A percentile compares a stretch with the other conserved stretches of the same genome.
Conservation (phyloP, 2,888 invertebrate species). For the Tetragonula carbonaria region DNA sequence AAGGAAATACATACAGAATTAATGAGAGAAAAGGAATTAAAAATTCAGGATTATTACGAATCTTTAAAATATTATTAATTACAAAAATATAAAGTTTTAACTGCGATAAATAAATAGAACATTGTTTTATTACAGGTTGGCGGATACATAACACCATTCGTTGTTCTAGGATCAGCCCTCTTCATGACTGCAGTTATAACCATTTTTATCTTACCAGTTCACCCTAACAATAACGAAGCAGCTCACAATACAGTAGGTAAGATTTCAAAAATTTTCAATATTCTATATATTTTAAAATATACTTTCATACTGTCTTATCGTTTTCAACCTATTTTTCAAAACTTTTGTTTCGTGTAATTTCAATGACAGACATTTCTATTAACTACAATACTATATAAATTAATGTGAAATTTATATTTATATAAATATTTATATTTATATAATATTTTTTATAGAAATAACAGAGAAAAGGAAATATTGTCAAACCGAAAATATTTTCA, state of each 20-base stretch:
- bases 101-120: too few species aligned
- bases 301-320: too few species aligned
- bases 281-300: too few species aligned
- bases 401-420: too few species aligned
- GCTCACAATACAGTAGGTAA: conserved; percentile 83
- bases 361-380: too few species aligned
- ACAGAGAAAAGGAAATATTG: background rate
- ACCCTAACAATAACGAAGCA: conserved; percentile 86
- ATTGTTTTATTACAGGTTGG: conserved; percentile 85
- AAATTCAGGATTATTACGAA: too few species aligned
- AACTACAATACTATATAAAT: background rate
- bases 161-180: conserved; percentile 90
- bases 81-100: too few species aligned
- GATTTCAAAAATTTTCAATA: background rate
- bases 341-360: too few species aligned
- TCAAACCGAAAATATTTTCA: conserved; percentile 32
- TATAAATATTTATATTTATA: too few species aligned
- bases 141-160: conserved; percentile 93
- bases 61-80: too few species aligned
- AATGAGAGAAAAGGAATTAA: background rate
- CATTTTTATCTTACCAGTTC: conserved; percentile 89
- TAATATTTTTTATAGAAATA: too few species aligned
- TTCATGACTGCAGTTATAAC: conserved; percentile 91
- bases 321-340: too few species aligned
- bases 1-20: fast-evolving